Evolutionary conservation across 2,113 vertebrate genomes (phyloP).

Genomic region (Smithornis capensis): DNA sequence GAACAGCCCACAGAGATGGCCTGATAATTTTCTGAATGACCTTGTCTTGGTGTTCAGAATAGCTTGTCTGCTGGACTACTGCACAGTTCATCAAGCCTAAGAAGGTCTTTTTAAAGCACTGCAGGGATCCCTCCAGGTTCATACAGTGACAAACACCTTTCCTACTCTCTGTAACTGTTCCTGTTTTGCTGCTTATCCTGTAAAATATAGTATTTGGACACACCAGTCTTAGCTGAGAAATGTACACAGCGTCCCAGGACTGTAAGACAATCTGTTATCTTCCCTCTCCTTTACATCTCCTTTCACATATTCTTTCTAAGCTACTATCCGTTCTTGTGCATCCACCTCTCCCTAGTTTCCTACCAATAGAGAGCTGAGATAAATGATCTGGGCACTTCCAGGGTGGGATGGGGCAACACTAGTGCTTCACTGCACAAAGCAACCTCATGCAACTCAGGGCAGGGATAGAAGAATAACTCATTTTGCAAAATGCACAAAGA

Average conservation of each 20-base stretch:
- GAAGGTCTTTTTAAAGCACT: not conserved
- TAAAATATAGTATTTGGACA: not conserved
- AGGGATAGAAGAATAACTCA: not conserved
- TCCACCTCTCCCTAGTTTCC: not conserved
- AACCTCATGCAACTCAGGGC: not conserved
- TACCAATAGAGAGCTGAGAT: not conserved
- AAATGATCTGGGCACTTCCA: not conserved
- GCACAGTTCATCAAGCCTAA: not conserved
- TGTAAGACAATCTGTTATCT: not conserved
- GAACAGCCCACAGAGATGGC: not conserved
- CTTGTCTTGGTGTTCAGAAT: not conserved
- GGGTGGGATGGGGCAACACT: not conserved
- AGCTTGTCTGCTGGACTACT: not conserved
- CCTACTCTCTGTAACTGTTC: not conserved
- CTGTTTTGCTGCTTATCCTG: not conserved
- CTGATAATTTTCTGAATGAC: not conserved
- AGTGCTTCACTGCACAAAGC: not conserved
- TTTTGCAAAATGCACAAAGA: not conserved
- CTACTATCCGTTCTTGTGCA: not conserved
- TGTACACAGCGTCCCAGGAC: rapidly evolving
- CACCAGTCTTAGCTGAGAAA: not conserved
- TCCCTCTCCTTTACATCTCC: not conserved
- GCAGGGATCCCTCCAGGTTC: not conserved
- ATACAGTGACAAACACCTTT: not conserved
- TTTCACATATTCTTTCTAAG: not conserved